Evolutionary conservation across 2,797 vertebrate species (phyloP).

Genomic region (Malacoraja senta): DNA sequence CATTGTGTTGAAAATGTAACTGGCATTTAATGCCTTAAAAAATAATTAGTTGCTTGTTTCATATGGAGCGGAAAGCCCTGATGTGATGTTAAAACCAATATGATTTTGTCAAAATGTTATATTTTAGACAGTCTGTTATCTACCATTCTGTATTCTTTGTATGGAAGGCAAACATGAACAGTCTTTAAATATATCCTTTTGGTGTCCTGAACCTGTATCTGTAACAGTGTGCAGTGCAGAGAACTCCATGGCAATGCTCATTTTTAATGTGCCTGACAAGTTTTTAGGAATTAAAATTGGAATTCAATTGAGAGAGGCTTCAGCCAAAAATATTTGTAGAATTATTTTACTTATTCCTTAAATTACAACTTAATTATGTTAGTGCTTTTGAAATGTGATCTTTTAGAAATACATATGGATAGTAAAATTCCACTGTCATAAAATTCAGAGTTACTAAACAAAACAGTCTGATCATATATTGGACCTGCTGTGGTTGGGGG

Average conservation of each 20-base stretch:
- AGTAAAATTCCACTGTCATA: not conserved
- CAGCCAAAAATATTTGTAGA: not conserved
- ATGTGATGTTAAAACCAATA: not conserved
- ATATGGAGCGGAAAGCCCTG: not conserved
- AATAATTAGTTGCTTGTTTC: not conserved
- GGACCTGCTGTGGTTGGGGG: too few relatives aligned
- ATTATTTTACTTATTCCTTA: not conserved
- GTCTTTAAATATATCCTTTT: not conserved
- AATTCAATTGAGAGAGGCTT: not conserved
- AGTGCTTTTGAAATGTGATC: not conserved
- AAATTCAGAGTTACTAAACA: not conserved
- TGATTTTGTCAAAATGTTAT: not conserved
- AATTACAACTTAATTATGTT: not conserved
- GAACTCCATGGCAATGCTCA: not conserved
- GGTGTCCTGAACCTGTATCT: not conserved
- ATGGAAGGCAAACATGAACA: not conserved
- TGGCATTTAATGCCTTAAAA: not conserved
- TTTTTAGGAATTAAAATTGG: not conserved
- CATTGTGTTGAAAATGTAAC: not conserved
- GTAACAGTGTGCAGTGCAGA: not conserved
- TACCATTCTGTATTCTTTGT: not conserved
- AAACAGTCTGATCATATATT: not conserved
- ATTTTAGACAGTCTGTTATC: conserved; percentile 23
- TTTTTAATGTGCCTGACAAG: not conserved
- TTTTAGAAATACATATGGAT: not conserved